Conservation (phyloP, 23 tunicate species). For the Halocynthia roretzi region DNA sequence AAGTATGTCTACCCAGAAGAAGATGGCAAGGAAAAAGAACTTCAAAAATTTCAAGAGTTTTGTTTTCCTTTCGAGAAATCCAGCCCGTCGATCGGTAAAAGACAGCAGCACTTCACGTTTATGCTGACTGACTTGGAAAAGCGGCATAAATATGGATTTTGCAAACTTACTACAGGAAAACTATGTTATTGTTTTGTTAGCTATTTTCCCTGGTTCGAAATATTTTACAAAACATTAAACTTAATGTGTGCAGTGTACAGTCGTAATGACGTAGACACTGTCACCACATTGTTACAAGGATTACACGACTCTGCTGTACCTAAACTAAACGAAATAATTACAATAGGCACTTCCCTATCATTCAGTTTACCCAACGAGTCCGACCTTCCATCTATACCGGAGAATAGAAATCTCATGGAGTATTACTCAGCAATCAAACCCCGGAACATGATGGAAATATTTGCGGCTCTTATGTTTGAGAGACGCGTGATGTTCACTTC, state of each 20-base stretch:
- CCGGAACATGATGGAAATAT: constrained; percentile 63
- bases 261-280: constrained; percentile 4
- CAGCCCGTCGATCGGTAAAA: neutral
- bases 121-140: constrained; percentile 82
- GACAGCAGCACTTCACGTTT: constrained; percentile 60
- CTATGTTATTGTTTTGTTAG: constrained; percentile 67
- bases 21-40: constrained; percentile 28
- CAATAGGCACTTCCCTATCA: constrained; percentile 27
- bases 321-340: constrained; percentile 11
- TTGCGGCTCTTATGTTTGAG: constrained; percentile 71
- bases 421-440: constrained; percentile 41
- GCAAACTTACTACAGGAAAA: constrained; percentile 31
- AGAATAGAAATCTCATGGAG: constrained; percentile 71
- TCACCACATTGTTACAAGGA: constrained; percentile 23
- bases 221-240: constrained; percentile 71
- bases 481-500: constrained; percentile 72
- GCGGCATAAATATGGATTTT: constrained; percentile 76
- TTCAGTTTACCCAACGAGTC: constrained; percentile 46
- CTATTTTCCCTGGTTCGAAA: constrained; percentile 80
- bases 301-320: constrained; percentile 31
- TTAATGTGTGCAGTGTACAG: constrained; percentile 33
- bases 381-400: constrained; percentile 73
- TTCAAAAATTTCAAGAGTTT: constrained; percentile 50
- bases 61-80: constrained; percentile 57
- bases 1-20: constrained; percentile 38